Conservation (phyloP, 30 jellyfish, hydroid and myxozoan genomes). For the Pelagia noctiluca region DNA sequence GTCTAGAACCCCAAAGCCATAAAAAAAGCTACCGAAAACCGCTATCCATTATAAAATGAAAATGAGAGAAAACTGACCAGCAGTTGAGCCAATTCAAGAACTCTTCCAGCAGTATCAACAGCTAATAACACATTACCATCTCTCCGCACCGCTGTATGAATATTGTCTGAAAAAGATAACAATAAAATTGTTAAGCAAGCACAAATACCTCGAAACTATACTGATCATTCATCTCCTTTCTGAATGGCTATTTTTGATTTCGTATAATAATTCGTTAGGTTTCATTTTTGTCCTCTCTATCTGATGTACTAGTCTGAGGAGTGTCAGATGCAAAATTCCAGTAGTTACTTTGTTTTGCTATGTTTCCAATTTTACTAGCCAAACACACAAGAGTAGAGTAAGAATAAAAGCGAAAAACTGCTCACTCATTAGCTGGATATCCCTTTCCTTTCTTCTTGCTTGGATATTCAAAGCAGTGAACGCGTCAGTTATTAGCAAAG, state of each 20-base stretch:
- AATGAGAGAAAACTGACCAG: slow-evolving; percentile 50
- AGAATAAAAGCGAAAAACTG: background rate
- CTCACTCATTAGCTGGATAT: slow-evolving; percentile 89
- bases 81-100: slow-evolving; percentile 87
- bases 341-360: too few species aligned
- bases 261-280: too few species aligned
- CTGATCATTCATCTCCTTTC: too few species aligned
- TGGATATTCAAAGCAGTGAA: slow-evolving; percentile 85
- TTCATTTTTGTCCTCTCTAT: too few species aligned
- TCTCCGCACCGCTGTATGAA: slow-evolving; percentile 84
- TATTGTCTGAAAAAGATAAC: slow-evolving; percentile 58
- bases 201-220: too few species aligned
- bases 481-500: slow-evolving; percentile 93
- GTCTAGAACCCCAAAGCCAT: too few species aligned
- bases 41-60: too few species aligned
- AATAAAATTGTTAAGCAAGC: background rate
- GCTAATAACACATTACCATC: slow-evolving; percentile 96
- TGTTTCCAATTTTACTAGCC: too few species aligned
- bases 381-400: background rate
- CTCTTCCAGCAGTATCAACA: slow-evolving; percentile 98
- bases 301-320: too few species aligned
- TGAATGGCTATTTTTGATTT: too few species aligned
- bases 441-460: slow-evolving; percentile 93
- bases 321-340: too few species aligned
- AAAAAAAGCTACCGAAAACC: too few species aligned